Percentiles rank a stretch among this genome's conserved stretches.
These are phyloP conservation scores for Rutilus rutilus DNA, from an alignment of 2,113 vertebrate genomes.

Conservation along the genomic window DNA sequence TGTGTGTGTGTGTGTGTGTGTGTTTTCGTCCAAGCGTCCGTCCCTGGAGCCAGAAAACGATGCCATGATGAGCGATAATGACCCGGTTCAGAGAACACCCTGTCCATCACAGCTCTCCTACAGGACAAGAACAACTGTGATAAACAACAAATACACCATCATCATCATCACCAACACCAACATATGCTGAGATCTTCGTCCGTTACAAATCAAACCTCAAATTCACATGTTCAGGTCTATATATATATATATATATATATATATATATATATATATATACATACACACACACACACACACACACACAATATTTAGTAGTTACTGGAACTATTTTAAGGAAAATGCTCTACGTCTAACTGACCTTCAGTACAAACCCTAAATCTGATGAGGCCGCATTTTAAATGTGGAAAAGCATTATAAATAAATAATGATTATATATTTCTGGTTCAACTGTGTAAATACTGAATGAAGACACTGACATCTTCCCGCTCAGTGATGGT, in stretches of 20 bases:
- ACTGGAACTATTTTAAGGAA: background rate
- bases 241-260: too few species aligned
- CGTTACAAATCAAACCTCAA: too few species aligned
- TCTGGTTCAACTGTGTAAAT: background rate
- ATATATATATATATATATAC: too few species aligned
- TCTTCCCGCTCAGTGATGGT: too few species aligned
- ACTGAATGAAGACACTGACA: background rate
- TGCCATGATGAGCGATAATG: constrained; percentile 23
- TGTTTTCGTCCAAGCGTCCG: background rate
- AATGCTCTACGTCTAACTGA: background rate
- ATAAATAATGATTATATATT: background rate
- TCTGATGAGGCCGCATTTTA: background rate
- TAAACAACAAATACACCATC: background rate
- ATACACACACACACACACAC: too few species aligned
- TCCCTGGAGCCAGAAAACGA: constrained; percentile 39
- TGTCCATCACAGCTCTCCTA: constrained; percentile 77
- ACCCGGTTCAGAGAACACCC: constrained; percentile 62
- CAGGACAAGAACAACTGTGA: background rate
- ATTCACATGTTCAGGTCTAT: too few species aligned
- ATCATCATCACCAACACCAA: too few species aligned
- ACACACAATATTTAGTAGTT: background rate
- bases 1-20: background rate
- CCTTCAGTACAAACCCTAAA: background rate
- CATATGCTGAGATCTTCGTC: too few species aligned
- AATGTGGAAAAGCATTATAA: background rate